Evolutionary conservation across 2,888 invertebrate genomes (phyloP).

Genomic region (Phaonia tiefii): DNA sequence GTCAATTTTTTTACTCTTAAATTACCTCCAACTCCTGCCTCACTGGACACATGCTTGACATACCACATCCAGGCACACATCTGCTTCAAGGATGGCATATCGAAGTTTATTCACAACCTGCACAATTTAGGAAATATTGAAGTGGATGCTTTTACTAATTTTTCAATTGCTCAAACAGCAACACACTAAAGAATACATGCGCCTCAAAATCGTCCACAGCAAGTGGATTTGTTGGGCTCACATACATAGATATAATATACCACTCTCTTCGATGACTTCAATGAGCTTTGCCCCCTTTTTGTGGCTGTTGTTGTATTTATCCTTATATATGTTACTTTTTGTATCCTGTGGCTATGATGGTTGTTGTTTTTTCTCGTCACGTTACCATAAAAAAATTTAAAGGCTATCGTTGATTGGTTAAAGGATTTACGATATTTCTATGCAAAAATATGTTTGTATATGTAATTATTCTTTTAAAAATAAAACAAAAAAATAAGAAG

Average conservation of each 20-base stretch:
- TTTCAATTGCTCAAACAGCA: neutral
- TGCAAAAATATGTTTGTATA: slow-evolving; percentile 42
- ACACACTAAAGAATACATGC: slow-evolving; percentile 51
- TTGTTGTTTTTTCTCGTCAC: slow-evolving; percentile 6
- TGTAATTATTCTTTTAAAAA: slow-evolving; percentile 13
- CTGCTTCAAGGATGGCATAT: neutral
- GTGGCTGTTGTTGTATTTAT: no score
- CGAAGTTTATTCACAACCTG: slow-evolving; percentile 41
- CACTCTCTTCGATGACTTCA: neutral
- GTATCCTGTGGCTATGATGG: no score
- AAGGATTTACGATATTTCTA: slow-evolving; percentile 52
- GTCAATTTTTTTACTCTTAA: no score
- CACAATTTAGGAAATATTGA: slow-evolving; percentile 38
- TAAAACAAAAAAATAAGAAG: slow-evolving; percentile 18
- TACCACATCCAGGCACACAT: no score
- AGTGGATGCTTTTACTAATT: slow-evolving; percentile 8
- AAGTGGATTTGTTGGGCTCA: slow-evolving; percentile 53
- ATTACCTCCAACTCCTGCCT: no score
- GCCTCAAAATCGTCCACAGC: slow-evolving; percentile 38
- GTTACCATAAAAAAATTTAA: no score
- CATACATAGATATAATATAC: slow-evolving; percentile 1
- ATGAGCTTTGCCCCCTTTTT: neutral
- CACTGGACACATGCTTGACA: no score
- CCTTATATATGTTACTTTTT: no score
- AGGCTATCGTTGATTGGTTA: slow-evolving; percentile 57